Conservation (phyloP, 1,140 invertebrate species). For the Metaphire vulgaris region DNA sequence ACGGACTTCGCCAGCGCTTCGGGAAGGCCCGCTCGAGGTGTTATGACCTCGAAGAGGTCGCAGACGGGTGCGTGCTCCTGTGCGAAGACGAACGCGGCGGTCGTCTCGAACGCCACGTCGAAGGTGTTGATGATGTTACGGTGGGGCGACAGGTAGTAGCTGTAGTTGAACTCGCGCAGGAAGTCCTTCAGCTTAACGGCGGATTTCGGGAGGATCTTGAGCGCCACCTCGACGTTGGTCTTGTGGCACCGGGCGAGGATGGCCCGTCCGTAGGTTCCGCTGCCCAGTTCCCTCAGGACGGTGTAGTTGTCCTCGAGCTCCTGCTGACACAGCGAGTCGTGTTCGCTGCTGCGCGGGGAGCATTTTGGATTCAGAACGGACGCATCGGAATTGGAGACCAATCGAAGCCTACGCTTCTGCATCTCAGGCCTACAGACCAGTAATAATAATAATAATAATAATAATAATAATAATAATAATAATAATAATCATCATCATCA, state of each 20-base stretch:
- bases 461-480: too few species aligned
- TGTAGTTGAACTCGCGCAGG: conserved; percentile 84
- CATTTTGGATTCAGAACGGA: conserved; percentile 20
- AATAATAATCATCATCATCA: too few species aligned
- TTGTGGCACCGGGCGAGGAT: conserved; percentile 43
- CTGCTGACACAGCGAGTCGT: conserved; percentile 42
- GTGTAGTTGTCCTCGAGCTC: conserved; percentile 46
- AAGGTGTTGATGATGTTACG: conserved; percentile 57
- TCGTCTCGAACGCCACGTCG: conserved; percentile 51
- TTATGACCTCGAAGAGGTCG: conserved; percentile 53
- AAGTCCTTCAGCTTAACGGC: conserved; percentile 64
- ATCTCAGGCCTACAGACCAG: too few species aligned
- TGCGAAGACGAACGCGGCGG: conserved; percentile 45
- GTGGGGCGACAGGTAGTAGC: conserved; percentile 77
- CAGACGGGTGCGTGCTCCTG: conserved; percentile 49
- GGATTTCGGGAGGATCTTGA: conserved; percentile 51
- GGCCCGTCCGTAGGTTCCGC: conserved; percentile 49
- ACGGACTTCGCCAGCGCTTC: conserved; percentile 52
- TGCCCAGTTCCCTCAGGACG: conserved; percentile 42
- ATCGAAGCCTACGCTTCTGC: background rate
- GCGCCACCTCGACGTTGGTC: conserved; percentile 46
- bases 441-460: too few species aligned
- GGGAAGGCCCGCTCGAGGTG: conserved; percentile 47
- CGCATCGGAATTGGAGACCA: background rate
- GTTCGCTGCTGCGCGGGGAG: conserved; percentile 43